Evolutionary conservation across 2,797 vertebrate genomes (phyloP), one percentile per base, ranked within the genome.

Genomic region (Sphenodon punctatus): DNA sequence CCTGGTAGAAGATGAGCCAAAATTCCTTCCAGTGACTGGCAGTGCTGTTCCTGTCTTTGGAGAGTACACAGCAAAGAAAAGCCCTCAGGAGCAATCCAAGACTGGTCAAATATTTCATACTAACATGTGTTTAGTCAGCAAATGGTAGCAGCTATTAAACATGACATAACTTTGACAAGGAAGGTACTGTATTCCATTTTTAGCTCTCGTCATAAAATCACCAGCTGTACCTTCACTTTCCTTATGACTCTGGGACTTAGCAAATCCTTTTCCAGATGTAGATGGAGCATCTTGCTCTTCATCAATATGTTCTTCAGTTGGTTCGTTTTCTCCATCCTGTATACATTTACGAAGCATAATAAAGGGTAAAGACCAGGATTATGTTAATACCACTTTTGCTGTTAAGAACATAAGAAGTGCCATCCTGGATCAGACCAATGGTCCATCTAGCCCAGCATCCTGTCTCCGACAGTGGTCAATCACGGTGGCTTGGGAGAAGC

Each of bases 261-360:
- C 49, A 2, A 84, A 85, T 34, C 76, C 71, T 78, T 92, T 93
- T 74, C 78, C 93, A 59, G 96, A 96, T 34, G 96, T 95, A 42
- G 95, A 96, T 0, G 96, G 92, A 67, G 67, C 88, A 41, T 92
- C 88, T 30, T 42, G 12, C 39, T 95, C 94, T 34, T 93, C 90
- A 1, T 48, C 8, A n/a, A n/a, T n/a, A 0, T 89, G 94, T 73
- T 95, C 96, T 65, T 95, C 92, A 32, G 65, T 71, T 58, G 87
- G 75, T 0, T 51, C 76, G 73, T 87, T 95, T 75, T 91, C 93
- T 0, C 91, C 93, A 46, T 95, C 95, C 91, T 96, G 69, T 8
- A 22, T 43, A 78, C 11, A 81, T 14, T 49, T 82, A 67, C n/a
- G 74, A 23, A 0, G 39, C 2, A 7, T 3, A 43, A 25, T 73